phyloP scores from a whole-genome alignment of 1,140 invertebrate species.

The Dendrolimus kikuchii region DNA sequence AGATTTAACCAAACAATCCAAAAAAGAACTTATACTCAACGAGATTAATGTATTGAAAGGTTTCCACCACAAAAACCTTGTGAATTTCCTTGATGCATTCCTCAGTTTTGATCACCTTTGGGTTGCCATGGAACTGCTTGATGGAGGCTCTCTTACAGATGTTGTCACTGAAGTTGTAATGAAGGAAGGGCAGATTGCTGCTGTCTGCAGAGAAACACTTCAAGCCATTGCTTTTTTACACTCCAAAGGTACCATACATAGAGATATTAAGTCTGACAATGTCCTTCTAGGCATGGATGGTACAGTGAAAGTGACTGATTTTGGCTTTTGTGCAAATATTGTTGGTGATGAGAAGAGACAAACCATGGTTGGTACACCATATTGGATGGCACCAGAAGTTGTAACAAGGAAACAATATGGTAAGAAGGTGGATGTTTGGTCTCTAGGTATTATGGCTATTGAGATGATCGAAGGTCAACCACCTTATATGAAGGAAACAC shows the following conservation, averaged over 20 bases:
- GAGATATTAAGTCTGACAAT: constrained; percentile 98
- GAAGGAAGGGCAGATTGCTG: constrained; percentile 97
- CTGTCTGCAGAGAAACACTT: constrained; percentile 93
- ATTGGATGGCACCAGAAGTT: constrained; percentile 94
- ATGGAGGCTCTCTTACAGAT: constrained; percentile 96
- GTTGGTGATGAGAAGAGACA: constrained; percentile 94
- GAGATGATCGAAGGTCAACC: constrained; percentile 99
- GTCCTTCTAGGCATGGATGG: constrained; percentile 97
- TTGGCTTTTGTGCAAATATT: constrained; percentile 96
- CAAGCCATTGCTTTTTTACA: constrained; percentile 95
- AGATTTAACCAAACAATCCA: constrained; percentile 93
- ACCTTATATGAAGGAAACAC: constrained; percentile 95
- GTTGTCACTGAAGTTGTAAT: constrained; percentile 98
- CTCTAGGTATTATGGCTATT: constrained; percentile 96
- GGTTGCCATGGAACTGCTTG: constrained; percentile 96
- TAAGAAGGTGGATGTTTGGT: constrained; percentile 97
- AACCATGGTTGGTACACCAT: constrained; percentile 95
- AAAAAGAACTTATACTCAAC: constrained; percentile 95
- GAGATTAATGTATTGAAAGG: constrained; percentile 96
- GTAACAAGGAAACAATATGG: constrained; percentile 88
- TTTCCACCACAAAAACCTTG: constrained; percentile 96
- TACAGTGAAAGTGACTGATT: constrained; percentile 97
- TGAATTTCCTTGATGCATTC: constrained; percentile 97
- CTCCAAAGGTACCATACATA: constrained; percentile 90
- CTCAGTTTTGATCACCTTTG: constrained; percentile 92